Evolutionary conservation across 2,888 invertebrate species (phyloP), one percentile per base, ranked within the genome.

Genomic region (Noctua janthe): DNA sequence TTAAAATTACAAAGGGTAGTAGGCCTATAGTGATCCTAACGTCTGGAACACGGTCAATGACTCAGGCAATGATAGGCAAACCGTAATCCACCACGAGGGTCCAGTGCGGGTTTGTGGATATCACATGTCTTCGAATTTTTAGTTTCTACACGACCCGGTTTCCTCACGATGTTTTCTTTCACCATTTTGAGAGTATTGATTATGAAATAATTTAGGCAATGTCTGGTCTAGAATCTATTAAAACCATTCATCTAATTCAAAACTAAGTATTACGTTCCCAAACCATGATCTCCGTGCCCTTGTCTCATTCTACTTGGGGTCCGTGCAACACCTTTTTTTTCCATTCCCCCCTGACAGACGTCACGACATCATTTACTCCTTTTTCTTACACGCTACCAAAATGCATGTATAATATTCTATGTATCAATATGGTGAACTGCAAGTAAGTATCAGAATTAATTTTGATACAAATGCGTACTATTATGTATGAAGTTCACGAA

Each of bases 381-480:
- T 11, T 6, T 2, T 59, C 13, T 59, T 13, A 54, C 20, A 51
- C 20, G 20, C n/a, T 51, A 1, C 64, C 35, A 35, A 64, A 64
- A 64, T 64, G 17, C 64, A 64, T 35, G 64, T 35, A 3, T 17
- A 64, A 64, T 35, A 35, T 17, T 8, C 35, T 56, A 20, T 15
- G 13, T 43, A 35, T 23, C 51, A 47, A 72, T 80, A 23, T 56
- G 4, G 64, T 20, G 47, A 69, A 54, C 43, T 64, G n/a, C 8
- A 35, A 35, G 29, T 17, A 7, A 11, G 35, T 64, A 51, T 54
- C 43, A 66, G 39, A 82, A 71, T 67, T 74, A 67, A 69, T 81
- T 66, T 76, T 39, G 51, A 74, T 73, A 76, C 70, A 59, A 71
- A 20, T 67, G 35, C 70, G 59, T 66, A 54, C 13, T 29, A 67